Base-by-base conservation (phyloP, 2,888 invertebrate species). In the Chrysina gloriosa region DNA sequence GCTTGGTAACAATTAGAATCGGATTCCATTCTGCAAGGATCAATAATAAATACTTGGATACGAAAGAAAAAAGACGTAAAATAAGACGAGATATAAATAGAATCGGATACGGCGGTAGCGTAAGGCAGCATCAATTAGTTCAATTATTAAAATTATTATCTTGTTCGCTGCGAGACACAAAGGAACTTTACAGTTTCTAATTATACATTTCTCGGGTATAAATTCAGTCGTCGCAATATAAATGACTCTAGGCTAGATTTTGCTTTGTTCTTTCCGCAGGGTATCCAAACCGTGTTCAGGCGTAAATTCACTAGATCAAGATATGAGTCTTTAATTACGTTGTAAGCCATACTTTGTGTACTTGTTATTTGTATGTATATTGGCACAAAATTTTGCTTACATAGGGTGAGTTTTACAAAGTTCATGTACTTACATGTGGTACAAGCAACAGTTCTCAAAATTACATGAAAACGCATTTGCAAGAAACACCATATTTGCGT, bases 131-230 rank as follows among this genome's bases (percentile, higher is more conserved):
- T 31, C 64, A 64, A 64, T 64, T 64, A 64, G 64, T 64, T 64
- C 64, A 64, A 64, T 64, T 64, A 64, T 52, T 36, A 64, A 64
- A 64, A 64, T 64, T 64, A 64, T 64, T 39, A 52, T 64, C 64
- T 64, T 50, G 64, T 29, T 50, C 64, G 50, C 31, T 39, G 36
- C 34, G 5, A 52, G 36, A 36, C 39, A 64, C 64, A 64, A 64
- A 64, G 64, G 50, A 52, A 64, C 64, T 64, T 64, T 52, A 50
- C 50, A 64, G 48, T 64, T 64, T 64, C 64, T 64, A 64, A 50
- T 64, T 64, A 64, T 50, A 42, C 58, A 50, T 64, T 52, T 50
- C 64, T 64, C 39, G 25, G 23, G 34, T 50, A 34, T 52, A 52
- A 36, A 48, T 64, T 50, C 27, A 21, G 50, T 64, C 64, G 48